phyloP scores from a whole-genome alignment of 2,888 invertebrate species.

The Hydropsyche betteni region DNA sequence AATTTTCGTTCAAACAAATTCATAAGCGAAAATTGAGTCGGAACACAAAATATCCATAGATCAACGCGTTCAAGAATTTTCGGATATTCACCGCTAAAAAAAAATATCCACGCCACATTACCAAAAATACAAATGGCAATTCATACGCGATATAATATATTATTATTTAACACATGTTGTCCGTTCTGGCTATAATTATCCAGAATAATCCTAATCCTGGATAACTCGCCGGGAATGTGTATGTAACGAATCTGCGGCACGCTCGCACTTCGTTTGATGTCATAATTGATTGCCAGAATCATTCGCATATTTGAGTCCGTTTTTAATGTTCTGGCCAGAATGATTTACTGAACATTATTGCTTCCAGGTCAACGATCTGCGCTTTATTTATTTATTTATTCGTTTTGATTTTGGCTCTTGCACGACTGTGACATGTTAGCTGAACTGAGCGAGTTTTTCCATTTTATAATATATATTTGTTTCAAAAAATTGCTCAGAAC shows the following conservation, averaged over 20 bases:
- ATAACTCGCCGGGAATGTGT: constrained; percentile 47
- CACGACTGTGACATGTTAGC: no score
- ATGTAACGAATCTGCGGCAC: constrained; percentile 48
- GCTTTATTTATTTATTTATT: not conserved
- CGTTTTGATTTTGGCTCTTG: no score
- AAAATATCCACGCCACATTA: no score
- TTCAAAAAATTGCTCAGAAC: no score
- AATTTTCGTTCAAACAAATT: no score
- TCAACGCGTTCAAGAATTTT: no score
- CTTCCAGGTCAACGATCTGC: constrained; percentile 21
- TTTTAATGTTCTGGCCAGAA: constrained; percentile 35
- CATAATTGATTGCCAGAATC: constrained; percentile 51
- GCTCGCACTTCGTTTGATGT: constrained; percentile 47
- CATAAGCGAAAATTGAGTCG: no score
- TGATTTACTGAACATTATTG: constrained; percentile 5
- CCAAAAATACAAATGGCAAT: no score
- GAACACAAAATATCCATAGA: no score
- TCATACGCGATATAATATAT: not conserved
- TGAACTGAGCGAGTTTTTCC: no score
- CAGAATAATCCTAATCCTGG: constrained; percentile 28
- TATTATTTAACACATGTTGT: not conserved
- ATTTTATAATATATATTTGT: no score
- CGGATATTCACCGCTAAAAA: no score
- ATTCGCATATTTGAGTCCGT: constrained; percentile 48
- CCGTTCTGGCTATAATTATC: constrained; percentile 29